Conservation (phyloP, 2,113 vertebrate genomes). For the Amphilophus citrinellus region DNA sequence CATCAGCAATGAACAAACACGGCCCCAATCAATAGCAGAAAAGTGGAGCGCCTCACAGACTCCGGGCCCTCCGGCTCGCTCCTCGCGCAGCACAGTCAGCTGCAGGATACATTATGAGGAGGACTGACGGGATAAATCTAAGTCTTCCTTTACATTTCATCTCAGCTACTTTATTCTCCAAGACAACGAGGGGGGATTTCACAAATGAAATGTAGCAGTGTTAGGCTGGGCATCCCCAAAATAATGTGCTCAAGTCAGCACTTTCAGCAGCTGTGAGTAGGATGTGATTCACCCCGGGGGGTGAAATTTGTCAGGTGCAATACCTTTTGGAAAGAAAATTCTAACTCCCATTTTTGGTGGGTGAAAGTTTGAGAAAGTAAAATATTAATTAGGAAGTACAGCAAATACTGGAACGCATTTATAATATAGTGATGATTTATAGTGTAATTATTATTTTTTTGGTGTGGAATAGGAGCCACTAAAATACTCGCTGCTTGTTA, state of each 20-base stretch:
- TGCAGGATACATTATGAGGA: constrained; percentile 7
- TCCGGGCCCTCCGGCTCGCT: constrained; percentile 5
- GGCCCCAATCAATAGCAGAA: constrained; percentile 52
- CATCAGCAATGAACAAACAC: constrained; percentile 68
- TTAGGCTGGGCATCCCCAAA: constrained; percentile 24
- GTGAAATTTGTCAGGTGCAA: not conserved
- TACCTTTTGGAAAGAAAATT: constrained; percentile 11
- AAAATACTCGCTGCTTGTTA: not conserved
- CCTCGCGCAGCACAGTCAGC: constrained; percentile 22
- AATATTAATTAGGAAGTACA: not conserved
- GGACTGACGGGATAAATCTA: not conserved
- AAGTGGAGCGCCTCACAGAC: constrained; percentile 32
- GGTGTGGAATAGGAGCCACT: not conserved
- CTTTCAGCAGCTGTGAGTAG: constrained; percentile 19
- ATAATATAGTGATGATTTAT: not conserved
- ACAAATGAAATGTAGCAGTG: not conserved
- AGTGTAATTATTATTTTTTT: not conserved
- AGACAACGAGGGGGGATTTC: constrained; percentile 2
- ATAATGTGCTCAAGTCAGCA: constrained; percentile 47
- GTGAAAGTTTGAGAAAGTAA: not conserved
- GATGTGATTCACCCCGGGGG: constrained; percentile 24
- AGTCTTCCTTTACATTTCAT: not conserved
- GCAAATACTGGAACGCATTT: not conserved
- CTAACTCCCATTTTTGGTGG: not conserved
- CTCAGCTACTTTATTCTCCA: constrained; percentile 6